Evolutionary conservation across 2,888 invertebrate genomes (phyloP).

Genomic region (Ophion ellenae): DNA sequence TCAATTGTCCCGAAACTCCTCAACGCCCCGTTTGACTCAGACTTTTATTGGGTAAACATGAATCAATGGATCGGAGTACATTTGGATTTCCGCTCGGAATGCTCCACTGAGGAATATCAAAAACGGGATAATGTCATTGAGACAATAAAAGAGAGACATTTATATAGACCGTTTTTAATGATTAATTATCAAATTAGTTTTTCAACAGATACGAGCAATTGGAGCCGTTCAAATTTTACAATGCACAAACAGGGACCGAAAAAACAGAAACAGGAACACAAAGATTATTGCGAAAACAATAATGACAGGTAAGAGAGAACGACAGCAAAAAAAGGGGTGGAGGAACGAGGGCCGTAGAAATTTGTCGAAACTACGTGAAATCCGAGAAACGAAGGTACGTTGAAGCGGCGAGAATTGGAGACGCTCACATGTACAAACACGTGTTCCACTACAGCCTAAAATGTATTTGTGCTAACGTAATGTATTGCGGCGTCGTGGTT

Average conservation of each 20-base stretch:
- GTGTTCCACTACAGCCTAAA: not conserved
- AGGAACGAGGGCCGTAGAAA: constrained; percentile 16
- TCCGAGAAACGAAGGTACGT: constrained; percentile 49
- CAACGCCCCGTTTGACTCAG: not conserved
- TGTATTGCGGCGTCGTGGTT: constrained; percentile 36
- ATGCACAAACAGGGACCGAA: not conserved
- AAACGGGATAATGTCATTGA: not conserved
- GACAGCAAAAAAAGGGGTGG: constrained; percentile 10
- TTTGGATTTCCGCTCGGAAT: no score
- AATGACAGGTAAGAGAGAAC: constrained; percentile 11
- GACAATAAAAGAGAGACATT: not conserved
- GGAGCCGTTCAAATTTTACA: not conserved
- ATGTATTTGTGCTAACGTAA: constrained; percentile 24
- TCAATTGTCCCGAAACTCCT: no score
- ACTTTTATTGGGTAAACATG: not conserved
- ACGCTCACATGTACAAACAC: constrained; percentile 15
- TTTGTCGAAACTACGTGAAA: constrained; percentile 51
- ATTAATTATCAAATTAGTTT: not conserved
- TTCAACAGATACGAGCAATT: not conserved
- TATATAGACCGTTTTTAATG: not conserved
- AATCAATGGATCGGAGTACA: not conserved
- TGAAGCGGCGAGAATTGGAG: constrained; percentile 33
- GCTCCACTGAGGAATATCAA: no score
- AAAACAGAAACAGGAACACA: not conserved
- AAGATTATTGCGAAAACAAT: constrained; percentile 23